These are phyloP conservation scores for Passer montanus DNA, from an alignment of 2,113 vertebrate species.

Conservation along the genomic window DNA sequence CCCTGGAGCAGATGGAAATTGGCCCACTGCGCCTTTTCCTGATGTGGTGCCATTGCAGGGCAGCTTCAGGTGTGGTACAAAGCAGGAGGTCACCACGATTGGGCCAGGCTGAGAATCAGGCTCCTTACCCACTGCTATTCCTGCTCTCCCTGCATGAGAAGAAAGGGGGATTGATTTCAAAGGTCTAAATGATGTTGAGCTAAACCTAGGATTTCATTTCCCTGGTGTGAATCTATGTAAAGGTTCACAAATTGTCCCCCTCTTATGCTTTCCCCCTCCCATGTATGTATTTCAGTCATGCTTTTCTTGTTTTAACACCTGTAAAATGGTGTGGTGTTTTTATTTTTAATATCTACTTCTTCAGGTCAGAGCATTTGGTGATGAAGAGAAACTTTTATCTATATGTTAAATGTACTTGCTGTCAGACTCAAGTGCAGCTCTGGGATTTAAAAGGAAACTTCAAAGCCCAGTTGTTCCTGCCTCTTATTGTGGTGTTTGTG, in stretches of 20 bases:
- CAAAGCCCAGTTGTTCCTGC: background rate
- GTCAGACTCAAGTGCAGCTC: background rate
- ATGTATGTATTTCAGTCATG: fast-evolving
- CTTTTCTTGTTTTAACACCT: background rate
- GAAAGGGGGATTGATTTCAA: background rate
- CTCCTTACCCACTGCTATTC: background rate
- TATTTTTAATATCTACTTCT: background rate
- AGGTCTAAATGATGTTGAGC: background rate
- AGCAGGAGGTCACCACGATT: background rate
- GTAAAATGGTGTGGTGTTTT: background rate
- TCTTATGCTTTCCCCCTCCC: background rate
- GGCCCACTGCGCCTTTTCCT: background rate
- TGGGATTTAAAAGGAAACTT: background rate
- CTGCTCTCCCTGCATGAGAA: background rate
- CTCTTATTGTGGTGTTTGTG: background rate
- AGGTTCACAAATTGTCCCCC: too few relatives aligned
- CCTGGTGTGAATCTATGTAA: background rate
- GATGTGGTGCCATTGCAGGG: background rate
- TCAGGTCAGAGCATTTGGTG: background rate
- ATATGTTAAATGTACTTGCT: background rate
- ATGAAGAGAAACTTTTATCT: background rate
- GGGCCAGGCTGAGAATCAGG: background rate
- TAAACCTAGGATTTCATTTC: background rate
- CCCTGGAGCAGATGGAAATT: background rate
- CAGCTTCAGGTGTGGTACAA: background rate